Conservation (phyloP, 2,888 invertebrate species). For the Drosophila lutescens region DNA sequence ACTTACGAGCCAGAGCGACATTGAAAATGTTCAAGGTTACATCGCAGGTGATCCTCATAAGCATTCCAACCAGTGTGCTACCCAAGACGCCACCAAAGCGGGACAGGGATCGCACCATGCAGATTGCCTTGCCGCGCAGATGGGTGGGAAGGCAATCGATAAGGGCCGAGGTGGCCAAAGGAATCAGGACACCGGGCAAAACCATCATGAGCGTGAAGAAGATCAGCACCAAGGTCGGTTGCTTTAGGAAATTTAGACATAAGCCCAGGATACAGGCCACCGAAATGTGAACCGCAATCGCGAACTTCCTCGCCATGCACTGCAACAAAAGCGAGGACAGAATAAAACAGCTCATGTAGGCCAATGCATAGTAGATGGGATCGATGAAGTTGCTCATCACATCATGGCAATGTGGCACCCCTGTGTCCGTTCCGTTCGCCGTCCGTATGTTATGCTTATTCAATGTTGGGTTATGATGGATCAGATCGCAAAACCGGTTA, state of each 20-base stretch:
- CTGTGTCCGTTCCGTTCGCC: neutral
- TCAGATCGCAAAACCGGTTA: conserved; percentile 4
- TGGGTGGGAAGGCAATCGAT: conserved; percentile 18
- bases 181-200: conserved; percentile 22
- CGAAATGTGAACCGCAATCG: neutral
- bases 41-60: conserved; percentile 13
- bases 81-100: conserved; percentile 12
- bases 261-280: neutral
- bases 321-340: neutral
- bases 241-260: conserved; percentile 1
- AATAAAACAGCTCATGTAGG: neutral
- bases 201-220: conserved; percentile 10
- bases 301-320: conserved; percentile 3
- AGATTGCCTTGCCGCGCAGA: conserved; percentile 23
- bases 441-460: too few species aligned
- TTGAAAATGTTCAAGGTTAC: conserved; percentile 19
- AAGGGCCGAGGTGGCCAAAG: conserved; percentile 9
- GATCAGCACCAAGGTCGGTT: neutral
- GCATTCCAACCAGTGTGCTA: conserved; percentile 6
- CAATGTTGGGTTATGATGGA: neutral
- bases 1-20: conserved; percentile 5
- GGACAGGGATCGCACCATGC: conserved; percentile 5
- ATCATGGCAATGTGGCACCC: neutral
- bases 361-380: conserved; percentile 10
- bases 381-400: conserved; percentile 16